Percentiles rank a stretch among this genome's conserved stretches.
phyloP scores from a whole-genome alignment of 1,140 invertebrate genomes.

The Ladona fulva region DNA sequence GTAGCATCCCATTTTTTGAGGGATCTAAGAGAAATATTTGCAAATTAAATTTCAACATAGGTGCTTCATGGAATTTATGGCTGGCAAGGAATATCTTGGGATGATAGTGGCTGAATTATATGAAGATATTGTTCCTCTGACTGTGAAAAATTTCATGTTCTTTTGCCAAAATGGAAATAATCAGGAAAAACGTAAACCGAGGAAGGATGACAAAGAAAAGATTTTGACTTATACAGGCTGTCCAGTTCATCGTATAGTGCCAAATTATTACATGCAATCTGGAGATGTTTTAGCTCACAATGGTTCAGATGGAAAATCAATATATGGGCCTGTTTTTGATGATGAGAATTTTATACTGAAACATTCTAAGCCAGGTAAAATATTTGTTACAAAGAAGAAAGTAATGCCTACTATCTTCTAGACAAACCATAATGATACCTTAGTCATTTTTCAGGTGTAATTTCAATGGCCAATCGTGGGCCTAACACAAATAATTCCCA shows the following conservation, averaged over 20 bases:
- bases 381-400: no score
- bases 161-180: not conserved
- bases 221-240: not conserved
- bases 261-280: constrained; percentile 43
- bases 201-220: not conserved
- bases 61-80: not conserved
- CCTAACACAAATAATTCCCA: constrained; percentile 55
- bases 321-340: constrained; percentile 56
- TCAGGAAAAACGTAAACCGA: not conserved
- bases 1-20: no score
- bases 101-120: not conserved
- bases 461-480: constrained; percentile 50
- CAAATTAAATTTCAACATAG: not conserved
- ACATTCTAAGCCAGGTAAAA: constrained; percentile 49
- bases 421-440: no score
- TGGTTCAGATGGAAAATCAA: constrained; percentile 61
- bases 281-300: constrained; percentile 59
- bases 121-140: not conserved
- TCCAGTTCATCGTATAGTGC: constrained; percentile 37
- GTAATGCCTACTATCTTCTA: no score
- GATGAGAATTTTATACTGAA: constrained; percentile 62
- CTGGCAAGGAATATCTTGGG: not conserved
- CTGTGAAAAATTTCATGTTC: not conserved
- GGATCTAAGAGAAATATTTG: no score
- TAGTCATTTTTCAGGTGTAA: constrained; percentile 32